A percentile compares a stretch with the other conserved stretches of the same genome.
Evolutionary conservation across 2,113 vertebrate genomes (phyloP).

Genomic region (Lamprologus sp.): DNA sequence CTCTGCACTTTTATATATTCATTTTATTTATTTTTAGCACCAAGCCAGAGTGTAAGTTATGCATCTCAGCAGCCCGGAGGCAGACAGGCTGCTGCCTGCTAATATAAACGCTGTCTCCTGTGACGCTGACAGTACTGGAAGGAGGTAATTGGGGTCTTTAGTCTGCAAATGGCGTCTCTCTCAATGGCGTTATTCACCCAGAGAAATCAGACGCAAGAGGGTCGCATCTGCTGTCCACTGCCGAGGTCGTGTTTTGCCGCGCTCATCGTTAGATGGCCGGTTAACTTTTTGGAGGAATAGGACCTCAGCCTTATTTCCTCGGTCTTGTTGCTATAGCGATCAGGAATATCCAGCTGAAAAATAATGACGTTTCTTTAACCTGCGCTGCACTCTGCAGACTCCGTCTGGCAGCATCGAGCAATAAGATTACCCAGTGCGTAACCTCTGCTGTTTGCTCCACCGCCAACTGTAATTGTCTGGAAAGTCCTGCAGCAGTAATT

Average conservation of each 20-base stretch:
- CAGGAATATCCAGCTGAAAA: background rate
- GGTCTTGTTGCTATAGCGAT: background rate
- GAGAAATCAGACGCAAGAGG: conserved; percentile 12
- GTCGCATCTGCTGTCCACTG: background rate
- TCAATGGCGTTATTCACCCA: background rate
- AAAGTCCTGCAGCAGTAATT: conserved; percentile 32
- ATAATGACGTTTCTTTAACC: background rate
- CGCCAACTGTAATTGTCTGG: conserved; percentile 10
- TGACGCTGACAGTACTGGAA: conserved; percentile 7
- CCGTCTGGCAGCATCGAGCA: background rate
- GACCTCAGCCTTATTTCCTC: background rate
- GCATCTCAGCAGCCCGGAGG: conserved; percentile 17
- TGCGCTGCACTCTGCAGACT: background rate
- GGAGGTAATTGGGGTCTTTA: conserved; percentile 44
- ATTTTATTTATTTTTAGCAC: background rate
- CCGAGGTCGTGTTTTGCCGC: background rate
- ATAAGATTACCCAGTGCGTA: background rate
- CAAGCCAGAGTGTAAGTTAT: background rate
- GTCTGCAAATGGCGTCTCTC: conserved; percentile 10
- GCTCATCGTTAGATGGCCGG: background rate
- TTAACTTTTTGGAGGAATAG: background rate
- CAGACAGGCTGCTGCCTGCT: conserved; percentile 31
- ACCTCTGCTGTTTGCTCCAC: conserved; percentile 6
- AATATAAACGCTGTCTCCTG: conserved; percentile 9
- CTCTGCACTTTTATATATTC: background rate